These are phyloP conservation scores for Drosophila cracens DNA, from an alignment of 2,888 invertebrate species.

Conservation along the genomic window DNA sequence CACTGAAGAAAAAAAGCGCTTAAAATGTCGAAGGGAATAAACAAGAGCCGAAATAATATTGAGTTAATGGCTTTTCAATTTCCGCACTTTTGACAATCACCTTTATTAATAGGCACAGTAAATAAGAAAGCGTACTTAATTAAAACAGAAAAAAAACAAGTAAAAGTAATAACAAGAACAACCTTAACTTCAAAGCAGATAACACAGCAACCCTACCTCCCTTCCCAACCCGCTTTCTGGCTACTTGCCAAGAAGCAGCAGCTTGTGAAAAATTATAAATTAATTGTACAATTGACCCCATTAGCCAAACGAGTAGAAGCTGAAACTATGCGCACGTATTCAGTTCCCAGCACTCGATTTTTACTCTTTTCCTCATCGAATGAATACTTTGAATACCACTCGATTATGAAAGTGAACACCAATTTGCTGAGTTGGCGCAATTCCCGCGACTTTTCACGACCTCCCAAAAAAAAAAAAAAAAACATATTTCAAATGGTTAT, in stretches of 20 bases:
- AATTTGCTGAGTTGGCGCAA: conserved; percentile 47
- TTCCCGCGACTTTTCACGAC: conserved; percentile 45
- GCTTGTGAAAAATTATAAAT: conserved; percentile 60
- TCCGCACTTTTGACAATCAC: neutral
- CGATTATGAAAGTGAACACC: conserved; percentile 16
- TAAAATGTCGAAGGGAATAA: conserved; percentile 20
- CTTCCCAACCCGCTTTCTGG: conserved; percentile 4
- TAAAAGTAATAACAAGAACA: neutral
- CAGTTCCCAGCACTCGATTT: conserved; percentile 16
- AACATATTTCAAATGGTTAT: conserved; percentile 18
- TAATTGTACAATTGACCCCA: conserved; percentile 72
- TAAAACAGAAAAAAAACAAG: neutral
- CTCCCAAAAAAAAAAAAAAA: conserved; percentile 17
- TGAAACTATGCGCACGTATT: conserved; percentile 32
- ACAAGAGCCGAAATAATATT: conserved; percentile 23
- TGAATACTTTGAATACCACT: conserved; percentile 33
- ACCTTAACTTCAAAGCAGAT: conserved; percentile 8
- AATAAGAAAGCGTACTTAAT: neutral
- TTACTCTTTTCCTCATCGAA: conserved; percentile 5
- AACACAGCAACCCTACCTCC: conserved; percentile 3
- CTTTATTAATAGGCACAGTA: neutral
- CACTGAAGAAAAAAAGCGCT: conserved; percentile 11
- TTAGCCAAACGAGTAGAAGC: conserved; percentile 39
- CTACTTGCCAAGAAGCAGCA: conserved; percentile 25
- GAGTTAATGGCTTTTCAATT: conserved; percentile 29